A percentile compares a stretch with the other conserved stretches of the same genome.
phyloP scores from a whole-genome alignment of 2,888 invertebrate species.

The Cetonia aurata region DNA sequence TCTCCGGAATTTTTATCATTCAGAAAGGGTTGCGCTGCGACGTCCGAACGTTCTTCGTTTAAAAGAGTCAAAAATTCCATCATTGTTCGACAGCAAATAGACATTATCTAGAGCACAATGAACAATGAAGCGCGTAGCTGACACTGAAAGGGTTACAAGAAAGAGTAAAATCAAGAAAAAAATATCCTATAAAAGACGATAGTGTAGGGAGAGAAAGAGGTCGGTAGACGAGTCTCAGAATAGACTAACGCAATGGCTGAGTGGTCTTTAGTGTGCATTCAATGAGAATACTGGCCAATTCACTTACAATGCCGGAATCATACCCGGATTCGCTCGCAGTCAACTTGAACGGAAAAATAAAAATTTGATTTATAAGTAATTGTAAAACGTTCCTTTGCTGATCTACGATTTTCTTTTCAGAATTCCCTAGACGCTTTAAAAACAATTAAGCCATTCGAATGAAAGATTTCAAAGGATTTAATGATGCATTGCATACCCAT shows the following conservation, averaged over 20 bases:
- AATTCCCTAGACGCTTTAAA: slow-evolving; percentile 5
- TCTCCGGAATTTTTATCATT: slow-evolving; percentile 32
- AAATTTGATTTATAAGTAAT: slow-evolving; percentile 46
- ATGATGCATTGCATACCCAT: slow-evolving; percentile 6
- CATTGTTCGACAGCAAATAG: slow-evolving; percentile 57
- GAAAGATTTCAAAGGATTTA: slow-evolving; percentile 14
- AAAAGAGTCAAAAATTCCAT: slow-evolving; percentile 56
- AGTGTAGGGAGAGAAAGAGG: slow-evolving; percentile 50
- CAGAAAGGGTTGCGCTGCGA: slow-evolving; percentile 6
- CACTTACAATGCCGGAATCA: slow-evolving; percentile 62
- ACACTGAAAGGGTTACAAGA: slow-evolving; percentile 63
- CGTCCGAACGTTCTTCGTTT: slow-evolving; percentile 45
- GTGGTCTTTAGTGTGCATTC: slow-evolving; percentile 64
- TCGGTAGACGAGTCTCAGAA: slow-evolving; percentile 55
- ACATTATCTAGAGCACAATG: slow-evolving; percentile 61
- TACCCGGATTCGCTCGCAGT: slow-evolving; percentile 54
- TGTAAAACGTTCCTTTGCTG: slow-evolving; percentile 19
- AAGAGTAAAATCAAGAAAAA: slow-evolving; percentile 63
- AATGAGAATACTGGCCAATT: slow-evolving; percentile 60
- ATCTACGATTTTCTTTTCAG: background rate
- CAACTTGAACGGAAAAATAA: slow-evolving; percentile 44
- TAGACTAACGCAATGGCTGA: slow-evolving; percentile 62
- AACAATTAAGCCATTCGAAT: slow-evolving; percentile 16
- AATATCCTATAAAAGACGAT: slow-evolving; percentile 56
- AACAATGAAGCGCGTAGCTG: slow-evolving; percentile 57